Base-by-base conservation (phyloP, 2,113 vertebrate genomes). In the Eclectus roratus region DNA sequence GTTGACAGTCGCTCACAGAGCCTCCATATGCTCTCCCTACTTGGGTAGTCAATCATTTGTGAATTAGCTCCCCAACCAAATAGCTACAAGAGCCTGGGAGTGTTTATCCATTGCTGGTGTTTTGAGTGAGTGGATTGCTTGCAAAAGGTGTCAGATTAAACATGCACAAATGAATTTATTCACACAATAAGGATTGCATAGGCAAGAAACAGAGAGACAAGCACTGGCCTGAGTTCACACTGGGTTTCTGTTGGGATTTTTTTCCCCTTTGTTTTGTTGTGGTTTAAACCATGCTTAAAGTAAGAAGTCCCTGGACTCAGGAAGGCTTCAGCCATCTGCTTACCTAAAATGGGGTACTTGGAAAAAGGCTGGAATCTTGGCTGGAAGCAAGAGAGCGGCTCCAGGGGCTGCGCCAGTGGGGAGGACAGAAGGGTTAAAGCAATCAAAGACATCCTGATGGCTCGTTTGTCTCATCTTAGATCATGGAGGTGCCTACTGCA, bases 1-100 rank as follows among this genome's bases (percentile, higher is more conserved):
- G 94, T 96, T 97, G 96, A 97, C 94, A 97, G 94, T 93, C 69
- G 64, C 93, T 96, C 94, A 86, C 86, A 93, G 95, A 97, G 96
- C 68, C 72, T 96, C 95, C 95, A 96, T 97, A 96, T 95, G 95
- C 90, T 97, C 91, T 88, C 90, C 21, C 93, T 84, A 94, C 91
- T 91, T 91, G 92, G 80, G 92, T 80, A 92, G 96, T 96, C 96
- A 97, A 96, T 97, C 96, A 97, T 90, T 96, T 96, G 95, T 91
- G 95, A 97, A 96, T 97, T 93, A 95, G 96, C 91, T 93, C 94
- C 82, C 93, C 92, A 93, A 91, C 85, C 92, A 92, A 94, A 94
- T 68, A 95, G 84, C 87, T 96, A 41, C 88, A 86, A 89, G 91
- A 94, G 69, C 80, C 91, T 90, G 76, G 81, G 63, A 52, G 60